A percentile compares a stretch with the other conserved stretches of the same genome.
Conservation (phyloP, 1,140 invertebrate species). For the Leptopilina clavipes region DNA sequence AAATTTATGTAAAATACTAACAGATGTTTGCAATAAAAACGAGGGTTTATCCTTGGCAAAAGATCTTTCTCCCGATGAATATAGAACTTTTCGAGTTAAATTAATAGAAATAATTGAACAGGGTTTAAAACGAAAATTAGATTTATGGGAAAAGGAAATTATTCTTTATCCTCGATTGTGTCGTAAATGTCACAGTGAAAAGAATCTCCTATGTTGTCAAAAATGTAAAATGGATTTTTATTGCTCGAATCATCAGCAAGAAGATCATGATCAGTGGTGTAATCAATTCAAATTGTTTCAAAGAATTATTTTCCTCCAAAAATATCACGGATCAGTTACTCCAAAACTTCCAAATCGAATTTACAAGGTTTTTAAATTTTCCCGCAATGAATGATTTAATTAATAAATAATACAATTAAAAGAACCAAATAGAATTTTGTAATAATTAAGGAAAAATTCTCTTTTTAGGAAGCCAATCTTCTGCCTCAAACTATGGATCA, state of each 20-base stretch:
- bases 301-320: slow-evolving; percentile 61
- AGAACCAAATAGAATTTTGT: background rate
- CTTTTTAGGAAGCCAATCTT: slow-evolving; percentile 5
- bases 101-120: slow-evolving; percentile 78
- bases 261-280: slow-evolving; percentile 67
- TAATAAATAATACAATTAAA: too few species aligned
- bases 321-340: slow-evolving; percentile 74
- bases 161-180: slow-evolving; percentile 81
- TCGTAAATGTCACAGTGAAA: slow-evolving; percentile 69
- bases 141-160: slow-evolving; percentile 81
- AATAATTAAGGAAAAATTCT: slow-evolving; percentile 42
- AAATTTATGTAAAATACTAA: slow-evolving; percentile 69
- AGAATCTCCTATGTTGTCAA: slow-evolving; percentile 75
- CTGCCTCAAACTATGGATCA: slow-evolving; percentile 74
- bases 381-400: too few species aligned
- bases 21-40: slow-evolving; percentile 52
- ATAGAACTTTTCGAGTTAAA: slow-evolving; percentile 78
- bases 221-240: slow-evolving; percentile 76
- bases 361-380: slow-evolving; percentile 52
- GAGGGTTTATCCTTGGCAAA: slow-evolving; percentile 74
- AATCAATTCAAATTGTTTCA: slow-evolving; percentile 64
- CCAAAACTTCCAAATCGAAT: slow-evolving; percentile 76
- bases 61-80: slow-evolving; percentile 76
- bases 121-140: slow-evolving; percentile 75
- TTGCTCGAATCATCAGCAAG: slow-evolving; percentile 55